A percentile compares a stretch with the other conserved stretches of the same genome.
Evolutionary conservation across 1,140 invertebrate genomes (phyloP).

Genomic region (Mercenaria mercenaria): DNA sequence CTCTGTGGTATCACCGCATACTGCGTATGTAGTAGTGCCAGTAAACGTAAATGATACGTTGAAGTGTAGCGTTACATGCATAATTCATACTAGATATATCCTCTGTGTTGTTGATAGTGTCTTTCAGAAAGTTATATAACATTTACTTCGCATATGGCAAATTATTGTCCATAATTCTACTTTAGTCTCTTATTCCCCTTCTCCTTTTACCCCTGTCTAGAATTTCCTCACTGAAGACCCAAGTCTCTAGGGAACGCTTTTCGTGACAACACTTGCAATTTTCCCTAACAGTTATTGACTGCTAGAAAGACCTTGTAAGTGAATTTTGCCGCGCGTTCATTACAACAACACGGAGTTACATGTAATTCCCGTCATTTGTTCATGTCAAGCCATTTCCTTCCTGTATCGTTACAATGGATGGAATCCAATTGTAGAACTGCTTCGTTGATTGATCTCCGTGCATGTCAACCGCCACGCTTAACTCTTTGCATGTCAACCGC

Average conservation of each 20-base stretch:
- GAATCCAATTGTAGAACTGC: conserved; percentile 47
- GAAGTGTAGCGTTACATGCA: too few relatives aligned
- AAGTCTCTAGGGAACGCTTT: conserved; percentile 31
- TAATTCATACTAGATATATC: too few relatives aligned
- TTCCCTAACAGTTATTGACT: conserved; percentile 63
- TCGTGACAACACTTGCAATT: conserved; percentile 54
- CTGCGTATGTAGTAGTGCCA: too few relatives aligned
- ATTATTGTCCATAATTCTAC: too few relatives aligned
- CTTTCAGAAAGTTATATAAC: too few relatives aligned
- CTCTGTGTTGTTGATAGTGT: too few relatives aligned
- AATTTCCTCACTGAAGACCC: conserved; percentile 2
- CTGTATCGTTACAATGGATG: conserved; percentile 49
- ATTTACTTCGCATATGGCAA: too few relatives aligned
- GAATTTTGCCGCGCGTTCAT: conserved; percentile 53
- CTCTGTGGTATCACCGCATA: too few relatives aligned
- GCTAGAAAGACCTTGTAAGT: conserved; percentile 44
- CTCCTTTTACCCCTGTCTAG: not conserved
- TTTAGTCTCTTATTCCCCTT: too few relatives aligned
- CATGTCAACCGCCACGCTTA: conserved; percentile 28
- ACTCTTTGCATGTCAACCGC: conserved; percentile 28
- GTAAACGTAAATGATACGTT: too few relatives aligned
- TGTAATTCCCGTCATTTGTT: conserved; percentile 68
- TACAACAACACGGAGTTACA: conserved; percentile 33
- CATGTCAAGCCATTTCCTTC: conserved; percentile 63
- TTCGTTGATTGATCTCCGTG: conserved; percentile 35